Conservation (phyloP, 92 coral and sea anemone genomes). For the Zoanthus gigantus region DNA sequence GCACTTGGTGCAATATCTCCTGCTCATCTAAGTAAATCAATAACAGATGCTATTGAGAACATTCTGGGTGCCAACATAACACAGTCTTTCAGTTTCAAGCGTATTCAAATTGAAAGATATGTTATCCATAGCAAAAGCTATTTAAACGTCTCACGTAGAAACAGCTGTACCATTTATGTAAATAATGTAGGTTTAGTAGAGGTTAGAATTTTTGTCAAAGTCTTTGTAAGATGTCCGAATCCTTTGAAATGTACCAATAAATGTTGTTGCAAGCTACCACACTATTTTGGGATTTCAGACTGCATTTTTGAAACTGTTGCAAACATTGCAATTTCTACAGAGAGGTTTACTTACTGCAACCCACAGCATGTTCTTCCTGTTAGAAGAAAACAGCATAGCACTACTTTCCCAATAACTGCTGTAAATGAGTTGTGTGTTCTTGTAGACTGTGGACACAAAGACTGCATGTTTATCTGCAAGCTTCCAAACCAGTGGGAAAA, state of each 20-base stretch:
- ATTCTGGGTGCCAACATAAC: slow-evolving; percentile 7
- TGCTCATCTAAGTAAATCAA: slow-evolving; percentile 43
- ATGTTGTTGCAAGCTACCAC: not conserved
- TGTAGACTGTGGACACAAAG: not conserved
- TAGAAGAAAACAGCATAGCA: not conserved
- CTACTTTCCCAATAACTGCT: too few relatives aligned
- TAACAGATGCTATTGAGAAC: not conserved
- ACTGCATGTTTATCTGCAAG: not conserved
- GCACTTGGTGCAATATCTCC: slow-evolving; percentile 70
- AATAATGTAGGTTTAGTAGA: slow-evolving; percentile 30
- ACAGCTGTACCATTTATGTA: slow-evolving; percentile 61
- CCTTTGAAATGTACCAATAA: not conserved
- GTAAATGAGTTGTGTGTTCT: not conserved
- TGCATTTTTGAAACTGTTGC: not conserved
- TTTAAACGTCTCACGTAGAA: slow-evolving; percentile 49
- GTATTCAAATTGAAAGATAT: slow-evolving; percentile 51
- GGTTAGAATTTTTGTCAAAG: not conserved
- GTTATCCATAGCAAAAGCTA: slow-evolving; percentile 59
- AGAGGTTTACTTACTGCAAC: not conserved
- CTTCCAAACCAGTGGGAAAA: not conserved
- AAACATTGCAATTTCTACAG: not conserved
- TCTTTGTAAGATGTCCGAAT: not conserved
- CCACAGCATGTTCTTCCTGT: not conserved
- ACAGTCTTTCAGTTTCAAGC: not conserved
- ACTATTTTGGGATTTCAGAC: not conserved